Base-by-base conservation (phyloP, 1,140 invertebrate genomes). In the Bombyx mandarina region DNA sequence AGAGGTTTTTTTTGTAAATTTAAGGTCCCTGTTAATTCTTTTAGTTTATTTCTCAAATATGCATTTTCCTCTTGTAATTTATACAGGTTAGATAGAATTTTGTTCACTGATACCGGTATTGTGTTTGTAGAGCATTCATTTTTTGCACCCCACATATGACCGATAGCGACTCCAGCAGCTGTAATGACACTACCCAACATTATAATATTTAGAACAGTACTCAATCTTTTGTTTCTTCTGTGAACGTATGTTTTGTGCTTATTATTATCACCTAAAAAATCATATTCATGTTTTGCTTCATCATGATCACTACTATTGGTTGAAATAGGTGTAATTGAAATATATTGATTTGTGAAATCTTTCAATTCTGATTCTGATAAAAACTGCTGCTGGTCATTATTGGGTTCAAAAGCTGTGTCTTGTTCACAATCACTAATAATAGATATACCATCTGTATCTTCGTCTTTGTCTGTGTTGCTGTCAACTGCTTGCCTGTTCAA, bases 51-150 rank as follows among this genome's bases (percentile, higher is more conserved):
- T n/a, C 80, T 61, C 52, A 88, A 75, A 61, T 82, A 80, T 45
- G 77, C 75, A 73, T 88, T 89, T 67, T 89, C 88, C 66, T 86
- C 83, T 69, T 88, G 84, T 8, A 89, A 58, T 66, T 88, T 88
- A 55, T 88, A 87, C 45, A 88, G 74, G 61, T 86, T 86, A 6
- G 83, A 86, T 18, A 89, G 61, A 58, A 89, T 83, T 71, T 88
- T 82, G 57, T 86, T 89, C 1, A 88, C 75, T 48, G 79, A 81
- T 35, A 35, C 4, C 12, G 79, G 73, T 56, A 71, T 62, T 35
- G 73, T 66, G 43, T 82, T 75, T 8, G 76, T 66, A 7, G 75
- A 64, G 54, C 88, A 88, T 46, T 88, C 84, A 63, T 87, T 80
- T 68, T 76, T 86, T 12, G 74, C 82, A 22, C 86, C 86, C 88